A percentile compares a stretch with the other conserved stretches of the same genome.
Conservation (phyloP, 2,113 vertebrate species). For the Chelonoidis abingdonii region DNA sequence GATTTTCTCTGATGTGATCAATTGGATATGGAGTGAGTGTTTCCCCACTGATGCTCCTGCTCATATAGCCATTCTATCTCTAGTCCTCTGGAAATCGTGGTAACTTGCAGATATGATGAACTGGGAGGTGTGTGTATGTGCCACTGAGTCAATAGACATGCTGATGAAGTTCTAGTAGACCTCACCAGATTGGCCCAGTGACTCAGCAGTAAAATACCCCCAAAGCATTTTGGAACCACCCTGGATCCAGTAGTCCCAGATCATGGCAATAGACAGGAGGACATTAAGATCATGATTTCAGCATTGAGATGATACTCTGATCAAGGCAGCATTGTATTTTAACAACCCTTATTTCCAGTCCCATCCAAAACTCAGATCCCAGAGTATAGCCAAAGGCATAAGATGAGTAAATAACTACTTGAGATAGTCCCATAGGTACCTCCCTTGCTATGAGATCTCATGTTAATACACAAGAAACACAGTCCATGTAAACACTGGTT, state of each 20-base stretch:
- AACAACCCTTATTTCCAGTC: not conserved
- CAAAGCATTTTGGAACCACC: not conserved
- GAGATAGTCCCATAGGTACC: not conserved
- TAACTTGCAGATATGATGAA: not conserved
- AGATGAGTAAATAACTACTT: not conserved
- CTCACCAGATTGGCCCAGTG: not conserved
- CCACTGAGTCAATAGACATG: not conserved
- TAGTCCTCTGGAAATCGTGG: not conserved
- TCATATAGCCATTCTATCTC: not conserved
- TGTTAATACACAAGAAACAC: not conserved
- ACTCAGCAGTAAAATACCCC: not conserved
- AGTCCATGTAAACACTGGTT: not conserved
- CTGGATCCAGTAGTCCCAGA: not conserved
- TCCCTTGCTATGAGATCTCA: not conserved
- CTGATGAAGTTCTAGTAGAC: not conserved
- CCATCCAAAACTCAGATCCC: not conserved
- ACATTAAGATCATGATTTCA: not conserved
- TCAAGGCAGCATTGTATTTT: not conserved
- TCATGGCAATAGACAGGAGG: not conserved
- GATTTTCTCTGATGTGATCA: not conserved
- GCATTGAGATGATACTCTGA: not conserved
- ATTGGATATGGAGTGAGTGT: not conserved
- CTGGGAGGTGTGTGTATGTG: not conserved
- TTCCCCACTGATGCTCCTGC: not conserved
- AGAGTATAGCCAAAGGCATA: not conserved